Percentiles rank a stretch among this genome's conserved stretches.
These are phyloP conservation scores for Electrophaes corylata DNA, from an alignment of 2,888 invertebrate genomes.

Conservation along the genomic window DNA sequence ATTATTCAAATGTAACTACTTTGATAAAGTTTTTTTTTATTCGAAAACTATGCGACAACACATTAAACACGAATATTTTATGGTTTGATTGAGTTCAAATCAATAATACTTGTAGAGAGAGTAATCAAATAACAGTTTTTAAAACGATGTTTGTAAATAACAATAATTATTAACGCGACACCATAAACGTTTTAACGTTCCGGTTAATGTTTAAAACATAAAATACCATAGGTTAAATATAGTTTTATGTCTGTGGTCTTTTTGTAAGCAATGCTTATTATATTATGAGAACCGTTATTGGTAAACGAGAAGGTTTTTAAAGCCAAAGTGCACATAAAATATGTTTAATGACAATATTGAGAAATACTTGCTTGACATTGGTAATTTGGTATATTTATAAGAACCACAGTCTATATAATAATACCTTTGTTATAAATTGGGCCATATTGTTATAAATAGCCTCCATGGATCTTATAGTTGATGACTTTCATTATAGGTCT, in stretches of 20 bases:
- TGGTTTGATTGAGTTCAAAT: constrained; percentile 55
- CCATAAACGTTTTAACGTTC: constrained; percentile 52
- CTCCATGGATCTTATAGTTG: no score
- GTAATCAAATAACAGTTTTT: constrained; percentile 51
- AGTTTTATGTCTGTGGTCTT: constrained; percentile 29
- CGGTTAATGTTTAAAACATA: constrained; percentile 51
- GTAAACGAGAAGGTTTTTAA: constrained; percentile 62
- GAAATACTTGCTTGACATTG: constrained; percentile 31
- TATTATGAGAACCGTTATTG: constrained; percentile 55
- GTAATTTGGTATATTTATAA: not conserved
- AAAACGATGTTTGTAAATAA: constrained; percentile 56
- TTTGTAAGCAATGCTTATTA: constrained; percentile 46
- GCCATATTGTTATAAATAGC: no score
- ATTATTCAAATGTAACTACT: constrained; percentile 50
- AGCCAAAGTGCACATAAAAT: constrained; percentile 50
- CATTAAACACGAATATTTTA: constrained; percentile 54
- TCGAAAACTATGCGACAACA: constrained; percentile 48
- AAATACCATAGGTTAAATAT: constrained; percentile 43
- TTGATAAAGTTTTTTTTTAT: constrained; percentile 44
- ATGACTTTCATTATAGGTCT: no score
- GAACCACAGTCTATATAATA: not conserved
- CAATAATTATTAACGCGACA: constrained; percentile 57
- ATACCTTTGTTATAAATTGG: not conserved
- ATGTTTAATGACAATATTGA: constrained; percentile 51
- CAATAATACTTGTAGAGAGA: constrained; percentile 51